These are phyloP conservation scores for Tetragonisca angustula DNA, from an alignment of 2,888 invertebrate species.

Conservation along the genomic window DNA sequence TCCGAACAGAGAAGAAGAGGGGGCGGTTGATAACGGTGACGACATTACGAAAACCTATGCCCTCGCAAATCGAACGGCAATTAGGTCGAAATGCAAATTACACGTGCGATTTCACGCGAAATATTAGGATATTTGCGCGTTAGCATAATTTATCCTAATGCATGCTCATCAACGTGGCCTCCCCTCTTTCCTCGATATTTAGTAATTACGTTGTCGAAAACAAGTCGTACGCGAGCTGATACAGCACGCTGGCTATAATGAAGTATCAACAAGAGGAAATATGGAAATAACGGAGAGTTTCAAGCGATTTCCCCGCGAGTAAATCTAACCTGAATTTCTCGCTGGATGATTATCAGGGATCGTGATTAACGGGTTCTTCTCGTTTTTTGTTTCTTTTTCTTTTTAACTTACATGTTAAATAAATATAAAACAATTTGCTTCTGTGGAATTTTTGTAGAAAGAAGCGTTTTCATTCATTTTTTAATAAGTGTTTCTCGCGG, in stretches of 20 bases:
- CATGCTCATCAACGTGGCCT: neutral
- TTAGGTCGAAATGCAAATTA: slow-evolving; percentile 49
- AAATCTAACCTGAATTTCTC: neutral
- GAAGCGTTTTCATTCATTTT: too few species aligned
- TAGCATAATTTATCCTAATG: slow-evolving; percentile 43
- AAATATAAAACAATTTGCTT: too few species aligned
- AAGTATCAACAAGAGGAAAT: neutral
- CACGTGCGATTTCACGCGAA: slow-evolving; percentile 35
- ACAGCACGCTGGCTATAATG: neutral
- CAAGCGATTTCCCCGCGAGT: neutral
- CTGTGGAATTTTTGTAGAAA: too few species aligned
- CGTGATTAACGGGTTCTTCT: too few species aligned
- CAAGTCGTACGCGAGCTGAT: neutral
- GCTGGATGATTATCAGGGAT: neutral
- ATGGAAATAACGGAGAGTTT: neutral
- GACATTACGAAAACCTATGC: slow-evolving; percentile 3
- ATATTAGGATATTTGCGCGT: slow-evolving; percentile 44
- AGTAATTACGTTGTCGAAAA: slow-evolving; percentile 1
- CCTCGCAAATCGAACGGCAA: slow-evolving; percentile 44
- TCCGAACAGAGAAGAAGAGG: neutral
- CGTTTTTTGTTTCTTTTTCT: too few species aligned
- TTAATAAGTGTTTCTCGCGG: too few species aligned
- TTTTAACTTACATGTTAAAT: too few species aligned
- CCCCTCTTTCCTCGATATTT: neutral
- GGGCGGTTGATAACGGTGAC: neutral